Conservation (phyloP, 2,113 vertebrate species). For the Raja brachyura region DNA sequence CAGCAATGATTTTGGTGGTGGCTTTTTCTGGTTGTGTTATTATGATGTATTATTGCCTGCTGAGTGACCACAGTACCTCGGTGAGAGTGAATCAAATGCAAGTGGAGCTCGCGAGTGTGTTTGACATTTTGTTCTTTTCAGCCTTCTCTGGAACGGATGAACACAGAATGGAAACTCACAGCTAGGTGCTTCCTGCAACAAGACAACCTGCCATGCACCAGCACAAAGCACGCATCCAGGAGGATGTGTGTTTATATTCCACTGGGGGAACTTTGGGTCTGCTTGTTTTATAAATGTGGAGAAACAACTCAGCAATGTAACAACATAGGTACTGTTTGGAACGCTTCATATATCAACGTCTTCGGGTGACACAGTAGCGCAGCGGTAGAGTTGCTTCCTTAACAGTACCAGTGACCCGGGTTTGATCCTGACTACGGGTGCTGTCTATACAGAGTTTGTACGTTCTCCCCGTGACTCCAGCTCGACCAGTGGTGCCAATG, state of each 20-base stretch:
- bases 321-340: background rate
- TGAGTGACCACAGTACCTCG: background rate
- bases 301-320: background rate
- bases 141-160: background rate
- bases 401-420: too few relatives aligned
- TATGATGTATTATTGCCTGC: background rate
- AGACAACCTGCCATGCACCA: background rate
- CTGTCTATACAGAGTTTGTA: too few relatives aligned
- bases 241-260: background rate
- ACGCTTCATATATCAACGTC: background rate
- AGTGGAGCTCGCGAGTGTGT: background rate
- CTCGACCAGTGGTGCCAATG: too few relatives aligned
- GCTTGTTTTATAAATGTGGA: background rate
- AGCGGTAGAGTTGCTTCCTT: too few relatives aligned
- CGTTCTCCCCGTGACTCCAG: too few relatives aligned
- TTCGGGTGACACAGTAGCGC: too few relatives aligned
- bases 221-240: background rate
- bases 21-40: background rate
- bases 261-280: background rate
- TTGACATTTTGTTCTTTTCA: slow-evolving; percentile 6
- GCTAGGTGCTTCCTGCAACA: background rate
- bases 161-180: background rate
- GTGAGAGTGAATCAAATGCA: background rate
- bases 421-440: too few relatives aligned
- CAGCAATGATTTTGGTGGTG: background rate